phyloP scores from a whole-genome alignment of 2,797 vertebrate species.

The Enteromius anoplus region DNA sequence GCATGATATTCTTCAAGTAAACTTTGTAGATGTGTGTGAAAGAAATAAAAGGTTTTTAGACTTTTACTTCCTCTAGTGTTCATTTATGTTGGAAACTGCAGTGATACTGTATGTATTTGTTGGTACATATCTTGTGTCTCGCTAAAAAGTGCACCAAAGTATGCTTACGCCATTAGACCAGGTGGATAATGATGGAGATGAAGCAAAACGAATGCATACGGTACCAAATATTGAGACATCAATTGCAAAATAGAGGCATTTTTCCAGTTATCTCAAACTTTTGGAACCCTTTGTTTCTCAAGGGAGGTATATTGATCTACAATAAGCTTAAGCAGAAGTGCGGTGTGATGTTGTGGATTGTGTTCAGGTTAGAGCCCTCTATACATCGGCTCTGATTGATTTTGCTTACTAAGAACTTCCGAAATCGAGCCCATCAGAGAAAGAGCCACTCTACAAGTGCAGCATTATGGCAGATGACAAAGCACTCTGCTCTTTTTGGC shows the following conservation, averaged over 20 bases:
- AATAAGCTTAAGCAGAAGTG: conserved; percentile 5
- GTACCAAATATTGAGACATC: not conserved
- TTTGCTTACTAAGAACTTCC: conserved; percentile 51
- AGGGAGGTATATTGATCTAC: conserved; percentile 29
- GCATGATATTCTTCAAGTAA: too few species aligned
- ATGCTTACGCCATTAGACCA: too few species aligned
- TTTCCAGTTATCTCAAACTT: not conserved
- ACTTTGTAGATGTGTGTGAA: too few species aligned
- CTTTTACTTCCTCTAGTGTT: too few species aligned
- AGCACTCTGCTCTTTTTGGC: conserved; percentile 45
- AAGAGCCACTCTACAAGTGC: conserved; percentile 45
- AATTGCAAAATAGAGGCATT: not conserved
- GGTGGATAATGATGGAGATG: not conserved
- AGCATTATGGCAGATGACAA: conserved; percentile 53
- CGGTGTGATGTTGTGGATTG: conserved; percentile 8
- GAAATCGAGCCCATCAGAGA: conserved; percentile 45
- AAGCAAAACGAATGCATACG: not conserved
- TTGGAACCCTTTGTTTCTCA: not conserved
- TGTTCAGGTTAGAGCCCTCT: conserved; percentile 55
- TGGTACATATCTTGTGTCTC: too few species aligned
- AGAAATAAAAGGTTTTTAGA: too few species aligned
- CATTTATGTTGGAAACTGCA: too few species aligned
- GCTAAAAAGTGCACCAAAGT: too few species aligned
- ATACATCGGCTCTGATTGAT: conserved; percentile 48
- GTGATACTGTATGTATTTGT: too few species aligned